These are phyloP conservation scores for Drosophila birchii DNA, from an alignment of 2,888 invertebrate species.

Conservation along the genomic window DNA sequence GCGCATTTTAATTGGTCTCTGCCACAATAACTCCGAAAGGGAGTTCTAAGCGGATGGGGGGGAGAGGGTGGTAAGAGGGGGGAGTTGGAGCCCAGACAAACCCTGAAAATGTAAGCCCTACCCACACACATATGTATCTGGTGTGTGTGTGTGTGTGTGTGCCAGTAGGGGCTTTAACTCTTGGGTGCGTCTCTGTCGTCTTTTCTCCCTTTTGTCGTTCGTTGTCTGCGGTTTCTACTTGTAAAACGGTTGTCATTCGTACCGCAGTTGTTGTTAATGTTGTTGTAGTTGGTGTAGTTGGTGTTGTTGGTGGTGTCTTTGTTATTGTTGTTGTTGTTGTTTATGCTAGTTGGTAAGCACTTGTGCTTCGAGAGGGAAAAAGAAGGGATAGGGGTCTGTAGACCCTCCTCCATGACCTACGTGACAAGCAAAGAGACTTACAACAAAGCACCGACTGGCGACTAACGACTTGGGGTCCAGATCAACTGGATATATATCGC, in stretches of 20 bases:
- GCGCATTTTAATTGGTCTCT: constrained; percentile 73
- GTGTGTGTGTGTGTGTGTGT: constrained; percentile 22
- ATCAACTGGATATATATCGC: constrained; percentile 58
- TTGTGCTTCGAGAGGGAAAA: constrained; percentile 34
- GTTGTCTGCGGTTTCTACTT: constrained; percentile 58
- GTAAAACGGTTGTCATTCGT: constrained; percentile 62
- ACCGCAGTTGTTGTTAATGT: constrained; percentile 10
- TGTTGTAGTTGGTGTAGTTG: constrained; percentile 17
- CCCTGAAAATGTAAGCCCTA: constrained; percentile 21
- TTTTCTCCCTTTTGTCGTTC: constrained; percentile 19
- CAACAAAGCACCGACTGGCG: constrained; percentile 52
- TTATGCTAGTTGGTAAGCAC: constrained; percentile 62
- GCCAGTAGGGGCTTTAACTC: constrained; percentile 26
- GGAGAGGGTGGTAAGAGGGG: background rate
- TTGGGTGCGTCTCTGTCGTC: constrained; percentile 36
- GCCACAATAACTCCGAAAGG: constrained; percentile 23
- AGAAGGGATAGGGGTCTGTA: background rate
- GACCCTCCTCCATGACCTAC: constrained; percentile 63
- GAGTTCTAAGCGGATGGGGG: constrained; percentile 1
- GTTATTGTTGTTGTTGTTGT: constrained; percentile 34
- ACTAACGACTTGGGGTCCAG: constrained; percentile 56
- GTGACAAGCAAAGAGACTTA: constrained; percentile 58
- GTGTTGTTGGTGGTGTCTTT: constrained; percentile 17
- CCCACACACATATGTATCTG: constrained; percentile 14
- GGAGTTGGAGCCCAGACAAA: constrained; percentile 21